Base-by-base conservation (phyloP, 2,888 invertebrate genomes). In the Polydrusus pterygomalis region DNA sequence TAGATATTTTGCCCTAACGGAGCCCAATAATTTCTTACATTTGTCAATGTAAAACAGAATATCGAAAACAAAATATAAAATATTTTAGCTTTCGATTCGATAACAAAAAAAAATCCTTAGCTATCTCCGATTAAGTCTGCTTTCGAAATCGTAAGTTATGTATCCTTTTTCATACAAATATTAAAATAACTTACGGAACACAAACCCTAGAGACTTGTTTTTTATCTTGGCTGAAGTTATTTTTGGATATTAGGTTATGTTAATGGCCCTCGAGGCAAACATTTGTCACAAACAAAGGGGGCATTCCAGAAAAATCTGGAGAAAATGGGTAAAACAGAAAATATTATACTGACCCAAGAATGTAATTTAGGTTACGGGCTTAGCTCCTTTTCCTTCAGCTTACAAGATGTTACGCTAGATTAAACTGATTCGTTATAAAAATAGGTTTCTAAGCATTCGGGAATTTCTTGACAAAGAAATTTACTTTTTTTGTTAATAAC, bases 201-300 rank as follows among this genome's bases (percentile, higher is more conserved):
- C 17, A 38, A 38, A 38, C 58, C 58, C 58, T 40, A 38, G 58
- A 60, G 38, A 15, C 58, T 60, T 38, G 58, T 54, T 25, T 54
- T 51, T n/a, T 60, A 38, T 60, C 58, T 60, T 13, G 17, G 25
- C 58, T 18, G n/a, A 60, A 38, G 38, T 60, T 60, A 60, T 60
- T 60, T 38, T 15, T 38, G 38, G 58, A 60, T 60, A 60, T 60
- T 60, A 60, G 58, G 38, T 60, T 60, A 60, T 60, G 58, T 60
- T 60, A 60, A 60, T 60, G 38, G 58, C 58, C 58, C 40, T 38
- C 40, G 17, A 38, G 38, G 38, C 17, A 38, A 11, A 34, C 38
- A 60, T 60, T 60, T 60, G 38, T 60, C 58, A 60, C 38, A 60
- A 38, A 17, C 38, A 60, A 60, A 38, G 18, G 58, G 58, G 38